phyloP scores from a whole-genome alignment of 1,140 invertebrate genomes.

The Euglossa dilemma region DNA sequence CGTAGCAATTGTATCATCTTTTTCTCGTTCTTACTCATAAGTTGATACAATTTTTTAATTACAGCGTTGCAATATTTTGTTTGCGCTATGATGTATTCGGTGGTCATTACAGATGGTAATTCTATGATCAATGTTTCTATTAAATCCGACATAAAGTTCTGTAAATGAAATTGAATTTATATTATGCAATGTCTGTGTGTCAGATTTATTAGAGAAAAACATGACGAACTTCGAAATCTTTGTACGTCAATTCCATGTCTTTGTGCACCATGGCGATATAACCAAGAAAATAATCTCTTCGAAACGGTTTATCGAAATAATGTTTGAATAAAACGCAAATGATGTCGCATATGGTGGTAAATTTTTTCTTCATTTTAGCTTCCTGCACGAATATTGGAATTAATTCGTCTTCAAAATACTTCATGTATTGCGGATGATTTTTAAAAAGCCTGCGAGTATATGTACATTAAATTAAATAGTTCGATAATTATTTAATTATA shows the following conservation, averaged over 20 bases:
- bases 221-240: not conserved
- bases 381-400: constrained; percentile 27
- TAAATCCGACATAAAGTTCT: constrained; percentile 18
- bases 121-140: not conserved
- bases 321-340: constrained; percentile 29
- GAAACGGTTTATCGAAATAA: constrained; percentile 40
- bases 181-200: not conserved
- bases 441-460: not conserved
- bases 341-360: constrained; percentile 28
- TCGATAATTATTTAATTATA: not conserved
- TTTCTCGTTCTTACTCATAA: not conserved
- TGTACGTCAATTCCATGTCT: constrained; percentile 11
- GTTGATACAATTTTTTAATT: not conserved
- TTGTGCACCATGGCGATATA: constrained; percentile 60
- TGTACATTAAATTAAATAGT: not conserved
- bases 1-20: not conserved
- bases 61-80: not conserved
- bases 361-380: constrained; percentile 51
- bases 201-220: not conserved
- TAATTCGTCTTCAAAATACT: constrained; percentile 7
- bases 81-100: not conserved
- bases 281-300: constrained; percentile 42
- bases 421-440: constrained; percentile 22
- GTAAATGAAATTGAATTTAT: not conserved
- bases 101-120: not conserved